Evolutionary conservation across 2,797 vertebrate species (phyloP), one percentile per base, ranked within the genome.

Genomic region (Cephalopachus bancanus): DNA sequence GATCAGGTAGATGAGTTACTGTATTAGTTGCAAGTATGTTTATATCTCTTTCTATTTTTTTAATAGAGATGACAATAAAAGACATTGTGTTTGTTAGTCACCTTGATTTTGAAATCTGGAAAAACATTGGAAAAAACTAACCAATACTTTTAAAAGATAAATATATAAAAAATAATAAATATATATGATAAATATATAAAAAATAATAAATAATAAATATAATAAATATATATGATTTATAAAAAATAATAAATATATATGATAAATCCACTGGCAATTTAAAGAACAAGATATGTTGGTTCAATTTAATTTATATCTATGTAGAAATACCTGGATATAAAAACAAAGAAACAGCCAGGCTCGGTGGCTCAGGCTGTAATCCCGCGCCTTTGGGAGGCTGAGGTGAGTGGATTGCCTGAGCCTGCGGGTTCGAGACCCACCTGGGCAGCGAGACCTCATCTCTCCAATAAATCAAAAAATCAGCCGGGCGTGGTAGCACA

Each of bases 161-260:
- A 79, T 14, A 22, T 74, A 37, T 62, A 57, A 92, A 90, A 81
- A 12, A 90, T 67, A 28, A 78, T 60, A 76, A 85, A 93, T 87
- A 89, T 19, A 17, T 22, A 30, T 75, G 37, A 87, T 67, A 37
- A 75, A 57, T 69, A 9, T 28, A 53, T 62, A 57, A 92, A 90
- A 81, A 12, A 90, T 67, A 28, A 78, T 60, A 76, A 85, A 93
- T 87, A 89, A 67, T 11, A 92, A 90, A 81, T 9, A 90, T 67
- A 28, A 78, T 60, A 76, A 85, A 93, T 87, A 89, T 19, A 17
- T 22, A 30, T 75, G 37, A 87, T 74, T 11, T 28, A 53, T 62
- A 57, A 92, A 90, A 81, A 12, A 90, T 67, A 28, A 78, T 60
- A 76, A 85, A 93, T 87, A 89, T 19, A 17, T 22, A 30, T 75